A percentile compares a stretch with the other conserved stretches of the same genome.
Conservation (phyloP, 2,113 vertebrate species). For the Pyxicephalus adspersus region DNA sequence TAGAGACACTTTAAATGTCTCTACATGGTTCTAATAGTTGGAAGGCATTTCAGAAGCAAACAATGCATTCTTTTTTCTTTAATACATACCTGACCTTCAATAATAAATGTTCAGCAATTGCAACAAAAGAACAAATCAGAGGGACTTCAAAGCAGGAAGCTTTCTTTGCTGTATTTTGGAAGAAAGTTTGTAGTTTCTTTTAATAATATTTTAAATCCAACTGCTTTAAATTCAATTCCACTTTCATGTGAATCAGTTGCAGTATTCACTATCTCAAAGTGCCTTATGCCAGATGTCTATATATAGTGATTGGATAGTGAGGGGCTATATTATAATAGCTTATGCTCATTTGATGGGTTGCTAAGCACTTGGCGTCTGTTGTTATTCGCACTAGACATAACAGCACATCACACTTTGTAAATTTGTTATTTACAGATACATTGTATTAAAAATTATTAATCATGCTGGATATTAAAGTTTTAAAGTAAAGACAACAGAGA, state of each 20-base stretch:
- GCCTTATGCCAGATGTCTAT: slow-evolving; percentile 9
- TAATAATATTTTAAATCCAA: background rate
- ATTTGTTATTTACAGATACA: slow-evolving; percentile 7
- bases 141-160: too few species aligned
- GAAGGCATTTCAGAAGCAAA: too few species aligned
- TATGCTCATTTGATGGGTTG: slow-evolving; percentile 4
- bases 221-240: background rate
- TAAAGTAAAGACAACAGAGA: background rate
- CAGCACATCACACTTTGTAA: background rate
- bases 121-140: background rate
- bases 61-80: too few species aligned
- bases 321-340: background rate
- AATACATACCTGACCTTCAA: background rate
- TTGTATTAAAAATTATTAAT: background rate
- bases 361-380: background rate
- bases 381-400: background rate
- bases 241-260: background rate
- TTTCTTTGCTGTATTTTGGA: too few species aligned
- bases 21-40: too few species aligned
- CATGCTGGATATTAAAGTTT: background rate
- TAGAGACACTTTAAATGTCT: too few species aligned
- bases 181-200: background rate
- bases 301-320: slow-evolving; percentile 13
- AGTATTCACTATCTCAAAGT: background rate
- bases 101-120: background rate